A percentile compares a stretch with the other conserved stretches of the same genome.
Evolutionary conservation across 2,113 vertebrate species (phyloP).

Genomic region (Pangasianodon hypophthalmus): DNA sequence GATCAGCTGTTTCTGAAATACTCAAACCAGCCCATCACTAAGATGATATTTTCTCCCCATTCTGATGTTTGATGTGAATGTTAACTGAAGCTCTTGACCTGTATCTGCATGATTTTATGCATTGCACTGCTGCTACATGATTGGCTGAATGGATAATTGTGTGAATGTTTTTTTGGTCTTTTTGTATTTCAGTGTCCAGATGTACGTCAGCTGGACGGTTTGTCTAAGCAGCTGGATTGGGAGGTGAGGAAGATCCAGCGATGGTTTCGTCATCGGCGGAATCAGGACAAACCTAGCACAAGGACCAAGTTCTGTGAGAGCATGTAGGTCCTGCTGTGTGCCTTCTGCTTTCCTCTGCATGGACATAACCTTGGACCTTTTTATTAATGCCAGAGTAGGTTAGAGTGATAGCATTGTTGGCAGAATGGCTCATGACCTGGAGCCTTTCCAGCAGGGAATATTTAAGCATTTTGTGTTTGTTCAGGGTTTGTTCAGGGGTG

Average conservation of each 20-base stretch:
- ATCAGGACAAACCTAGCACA: slow-evolving; percentile 93
- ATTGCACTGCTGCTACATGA: not conserved
- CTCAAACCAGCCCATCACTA: no score
- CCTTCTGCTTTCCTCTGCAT: slow-evolving; percentile 23
- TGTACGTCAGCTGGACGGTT: slow-evolving; percentile 84
- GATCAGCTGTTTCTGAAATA: no score
- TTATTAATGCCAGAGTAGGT: slow-evolving; percentile 10
- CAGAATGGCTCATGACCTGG: not conserved
- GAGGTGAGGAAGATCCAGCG: slow-evolving; percentile 91
- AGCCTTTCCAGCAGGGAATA: not conserved
- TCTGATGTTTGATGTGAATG: not conserved
- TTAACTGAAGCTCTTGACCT: no score
- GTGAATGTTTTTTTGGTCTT: no score
- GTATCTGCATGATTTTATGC: no score
- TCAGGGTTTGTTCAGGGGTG: not conserved
- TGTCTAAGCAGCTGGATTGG: slow-evolving; percentile 98
- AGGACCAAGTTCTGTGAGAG: slow-evolving; percentile 97
- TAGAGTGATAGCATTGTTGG: not conserved
- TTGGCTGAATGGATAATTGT: not conserved
- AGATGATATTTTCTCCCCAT: no score
- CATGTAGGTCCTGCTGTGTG: slow-evolving; percentile 82
- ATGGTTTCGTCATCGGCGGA: slow-evolving; percentile 96
- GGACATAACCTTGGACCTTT: slow-evolving; percentile 11
- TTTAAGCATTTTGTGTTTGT: slow-evolving; percentile 4
- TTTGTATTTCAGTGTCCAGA: slow-evolving; percentile 83